phyloP scores from a whole-genome alignment of 2,113 vertebrate species.

The Neopipo cinnamomea region DNA sequence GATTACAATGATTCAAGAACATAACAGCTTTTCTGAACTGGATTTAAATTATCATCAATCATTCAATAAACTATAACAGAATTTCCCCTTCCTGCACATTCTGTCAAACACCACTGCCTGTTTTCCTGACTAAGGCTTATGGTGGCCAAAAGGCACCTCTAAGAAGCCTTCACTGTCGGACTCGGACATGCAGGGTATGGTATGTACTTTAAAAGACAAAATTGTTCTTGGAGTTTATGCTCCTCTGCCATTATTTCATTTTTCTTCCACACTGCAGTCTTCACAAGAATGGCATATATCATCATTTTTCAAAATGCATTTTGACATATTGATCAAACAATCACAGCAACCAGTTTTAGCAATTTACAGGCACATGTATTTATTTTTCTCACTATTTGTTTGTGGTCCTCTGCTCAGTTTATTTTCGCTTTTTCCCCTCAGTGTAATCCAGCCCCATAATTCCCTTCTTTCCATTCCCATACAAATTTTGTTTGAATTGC shows the following conservation, averaged over 20 bases:
- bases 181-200: background rate
- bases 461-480: background rate
- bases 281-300: background rate
- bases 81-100: background rate
- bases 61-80: background rate
- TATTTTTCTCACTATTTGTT: background rate
- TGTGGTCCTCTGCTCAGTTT: background rate
- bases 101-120: background rate
- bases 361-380: background rate
- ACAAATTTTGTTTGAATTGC: background rate
- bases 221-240: background rate
- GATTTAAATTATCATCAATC: constrained; percentile 29
- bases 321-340: background rate
- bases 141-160: background rate
- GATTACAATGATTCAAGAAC: background rate
- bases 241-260: background rate
- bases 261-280: background rate
- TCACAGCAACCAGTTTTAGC: background rate
- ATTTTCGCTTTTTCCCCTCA: background rate
- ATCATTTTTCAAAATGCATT: background rate
- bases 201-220: background rate
- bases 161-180: background rate
- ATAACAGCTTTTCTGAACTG: constrained; percentile 8
- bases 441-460: background rate
- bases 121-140: constrained; percentile 12